phyloP scores from a whole-genome alignment of 2,113 vertebrate genomes.

The Aplodontia rufa region DNA sequence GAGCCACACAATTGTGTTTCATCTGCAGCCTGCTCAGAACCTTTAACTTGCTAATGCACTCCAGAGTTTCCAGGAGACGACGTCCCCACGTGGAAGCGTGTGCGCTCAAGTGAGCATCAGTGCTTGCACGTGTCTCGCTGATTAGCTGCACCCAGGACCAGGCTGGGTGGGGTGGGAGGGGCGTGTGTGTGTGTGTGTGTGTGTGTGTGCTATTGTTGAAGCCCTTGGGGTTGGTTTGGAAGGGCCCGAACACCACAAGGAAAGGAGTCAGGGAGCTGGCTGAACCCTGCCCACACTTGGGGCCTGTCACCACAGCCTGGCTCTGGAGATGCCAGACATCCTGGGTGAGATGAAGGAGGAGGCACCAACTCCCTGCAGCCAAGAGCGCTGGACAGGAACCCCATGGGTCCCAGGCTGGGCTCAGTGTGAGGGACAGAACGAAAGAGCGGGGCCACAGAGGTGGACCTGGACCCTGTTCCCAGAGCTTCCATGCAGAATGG shows the following conservation, averaged over 20 bases:
- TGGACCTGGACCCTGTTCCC: too few species aligned
- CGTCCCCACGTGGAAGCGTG: fast-evolving
- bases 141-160: too few species aligned
- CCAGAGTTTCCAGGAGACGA: neutral
- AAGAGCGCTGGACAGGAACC: neutral
- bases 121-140: fast-evolving
- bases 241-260: neutral
- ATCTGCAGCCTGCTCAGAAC: neutral
- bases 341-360: neutral
- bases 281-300: too few species aligned
- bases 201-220: neutral
- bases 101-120: fast-evolving
- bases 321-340: neutral
- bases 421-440: neutral
- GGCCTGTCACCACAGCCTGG: too few species aligned
- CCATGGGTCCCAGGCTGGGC: fast-evolving
- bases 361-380: neutral
- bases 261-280: neutral
- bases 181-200: fast-evolving
- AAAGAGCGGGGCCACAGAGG: neutral
- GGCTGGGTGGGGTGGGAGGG: too few species aligned
- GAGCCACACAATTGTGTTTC: neutral
- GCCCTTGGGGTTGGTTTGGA: neutral
- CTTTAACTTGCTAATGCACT: neutral
- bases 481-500: neutral